Evolutionary conservation across 1,140 invertebrate species (phyloP).

Genomic region (Solen grandis): DNA sequence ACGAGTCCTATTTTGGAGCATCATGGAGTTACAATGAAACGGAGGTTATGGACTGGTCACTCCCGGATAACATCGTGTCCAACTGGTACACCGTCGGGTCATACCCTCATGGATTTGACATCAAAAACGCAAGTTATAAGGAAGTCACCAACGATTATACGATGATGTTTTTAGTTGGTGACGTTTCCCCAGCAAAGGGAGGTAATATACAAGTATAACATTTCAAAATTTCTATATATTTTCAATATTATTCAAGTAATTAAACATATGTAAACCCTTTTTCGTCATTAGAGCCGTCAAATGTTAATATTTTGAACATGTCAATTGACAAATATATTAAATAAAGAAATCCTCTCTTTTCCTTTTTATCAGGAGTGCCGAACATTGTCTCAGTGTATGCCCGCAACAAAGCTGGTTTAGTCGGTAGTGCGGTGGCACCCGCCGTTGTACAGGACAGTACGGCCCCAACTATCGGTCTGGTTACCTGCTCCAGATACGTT

Average conservation of each 20-base stretch:
- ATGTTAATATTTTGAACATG: no score
- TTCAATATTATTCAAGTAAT: no score
- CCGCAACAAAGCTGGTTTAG: constrained; percentile 53
- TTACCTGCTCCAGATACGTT: constrained; percentile 56
- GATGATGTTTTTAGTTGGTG: no score
- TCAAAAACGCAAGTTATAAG: no score
- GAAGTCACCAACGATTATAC: no score
- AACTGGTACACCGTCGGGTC: not conserved
- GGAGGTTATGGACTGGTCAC: not conserved
- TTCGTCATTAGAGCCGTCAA: no score
- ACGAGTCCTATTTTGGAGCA: not conserved
- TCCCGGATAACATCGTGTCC: not conserved
- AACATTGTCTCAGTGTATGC: constrained; percentile 56
- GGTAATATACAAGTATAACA: no score
- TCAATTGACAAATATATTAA: no score
- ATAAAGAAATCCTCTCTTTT: not conserved
- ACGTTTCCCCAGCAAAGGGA: no score
- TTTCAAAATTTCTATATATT: no score
- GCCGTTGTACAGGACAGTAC: constrained; percentile 57
- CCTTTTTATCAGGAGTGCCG: constrained; percentile 28
- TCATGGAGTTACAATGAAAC: not conserved
- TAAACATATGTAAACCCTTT: no score
- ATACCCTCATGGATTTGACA: not conserved
- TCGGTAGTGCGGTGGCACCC: constrained; percentile 23
- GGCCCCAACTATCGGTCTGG: constrained; percentile 49